phyloP scores from a whole-genome alignment of 2,888 invertebrate genomes.

The Embidobia sp. region DNA sequence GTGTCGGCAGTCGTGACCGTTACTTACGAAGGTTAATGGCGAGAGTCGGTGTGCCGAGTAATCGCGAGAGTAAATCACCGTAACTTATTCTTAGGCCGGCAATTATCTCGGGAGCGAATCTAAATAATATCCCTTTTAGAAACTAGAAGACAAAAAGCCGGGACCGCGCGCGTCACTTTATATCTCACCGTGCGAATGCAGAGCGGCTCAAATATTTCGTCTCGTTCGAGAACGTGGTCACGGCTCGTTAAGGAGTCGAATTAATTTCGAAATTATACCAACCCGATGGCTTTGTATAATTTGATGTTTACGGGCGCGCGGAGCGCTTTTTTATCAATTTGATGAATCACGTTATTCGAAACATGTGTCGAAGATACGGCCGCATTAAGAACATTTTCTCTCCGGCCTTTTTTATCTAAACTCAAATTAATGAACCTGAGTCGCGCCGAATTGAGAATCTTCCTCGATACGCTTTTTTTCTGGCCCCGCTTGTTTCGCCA shows the following conservation, averaged over 20 bases:
- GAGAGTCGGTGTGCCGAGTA: no score
- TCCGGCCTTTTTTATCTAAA: slow-evolving; percentile 34
- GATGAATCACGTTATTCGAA: slow-evolving; percentile 43
- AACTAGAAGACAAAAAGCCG: slow-evolving; percentile 24
- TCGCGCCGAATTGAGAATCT: slow-evolving; percentile 12
- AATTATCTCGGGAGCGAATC: slow-evolving; percentile 51
- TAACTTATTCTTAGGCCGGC: slow-evolving; percentile 61
- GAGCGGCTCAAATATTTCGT: slow-evolving; percentile 20
- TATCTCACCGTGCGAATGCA: slow-evolving; percentile 16
- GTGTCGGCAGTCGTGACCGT: no score
- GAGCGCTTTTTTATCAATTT: slow-evolving; percentile 37
- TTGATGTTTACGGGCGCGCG: slow-evolving; percentile 24
- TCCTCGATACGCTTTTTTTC: no score
- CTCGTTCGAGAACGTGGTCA: slow-evolving; percentile 9
- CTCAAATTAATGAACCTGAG: slow-evolving; percentile 42
- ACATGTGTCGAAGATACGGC: slow-evolving; percentile 43
- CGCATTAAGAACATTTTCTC: slow-evolving; percentile 28
- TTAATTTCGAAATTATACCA: slow-evolving; percentile 49
- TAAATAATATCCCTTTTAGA: slow-evolving; percentile 18
- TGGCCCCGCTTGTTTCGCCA: no score
- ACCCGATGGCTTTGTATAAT: slow-evolving; percentile 40
- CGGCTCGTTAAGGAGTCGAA: slow-evolving; percentile 28
- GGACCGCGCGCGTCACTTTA: slow-evolving; percentile 16
- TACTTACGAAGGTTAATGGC: no score
- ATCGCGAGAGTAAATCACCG: slow-evolving; percentile 55